Base-by-base conservation (phyloP, 2,888 invertebrate species). In the Megamerina dolium region DNA sequence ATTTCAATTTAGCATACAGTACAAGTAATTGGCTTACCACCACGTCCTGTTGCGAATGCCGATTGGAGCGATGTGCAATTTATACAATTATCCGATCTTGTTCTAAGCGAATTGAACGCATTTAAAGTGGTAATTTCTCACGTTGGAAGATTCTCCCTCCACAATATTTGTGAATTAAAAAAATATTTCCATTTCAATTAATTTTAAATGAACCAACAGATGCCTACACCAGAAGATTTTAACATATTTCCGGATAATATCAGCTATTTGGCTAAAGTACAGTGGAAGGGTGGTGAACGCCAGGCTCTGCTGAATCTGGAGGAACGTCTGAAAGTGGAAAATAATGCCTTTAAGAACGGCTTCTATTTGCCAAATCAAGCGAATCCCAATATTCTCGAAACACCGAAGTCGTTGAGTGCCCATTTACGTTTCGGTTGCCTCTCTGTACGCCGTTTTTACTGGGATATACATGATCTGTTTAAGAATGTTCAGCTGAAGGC, bases 341-440 rank as follows among this genome's bases (percentile, higher is more conserved):
- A 74, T 44, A 73, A 76, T 35, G 77, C 78, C 6, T 73, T 73
- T 36, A 53, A 61, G 48, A 57, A 76, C 45, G 82, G 82, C 1
- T 77, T 73, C 10, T 81, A 80, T 54, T 64, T 84, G 53, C 84
- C 85, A 1, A 85, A 84, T 46, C 84, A 85, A 60, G 77, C 79
- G 3, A 74, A 70, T 53, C 84, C 85, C 0, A 82, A 85, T 49
- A 70, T 85, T 32, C 64, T 82, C 10, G 82, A 82, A 0, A 77
- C 79, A 3, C 80, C 85, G 0, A 77, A 81, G 46, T 83, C 83
- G 2, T 68, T 83, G 64, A 83, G 83, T 54, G 81, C 85, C 1
- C 82, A 84, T 34, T 72, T 86, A 4, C 74, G 83, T 3, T 83
- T 82, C 56, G 85, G 85, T 13, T 83, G 83, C 58, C 70, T 85